Evolutionary conservation across 2,888 invertebrate species (phyloP).

Genomic region (Scaptomyza polygonia): DNA sequence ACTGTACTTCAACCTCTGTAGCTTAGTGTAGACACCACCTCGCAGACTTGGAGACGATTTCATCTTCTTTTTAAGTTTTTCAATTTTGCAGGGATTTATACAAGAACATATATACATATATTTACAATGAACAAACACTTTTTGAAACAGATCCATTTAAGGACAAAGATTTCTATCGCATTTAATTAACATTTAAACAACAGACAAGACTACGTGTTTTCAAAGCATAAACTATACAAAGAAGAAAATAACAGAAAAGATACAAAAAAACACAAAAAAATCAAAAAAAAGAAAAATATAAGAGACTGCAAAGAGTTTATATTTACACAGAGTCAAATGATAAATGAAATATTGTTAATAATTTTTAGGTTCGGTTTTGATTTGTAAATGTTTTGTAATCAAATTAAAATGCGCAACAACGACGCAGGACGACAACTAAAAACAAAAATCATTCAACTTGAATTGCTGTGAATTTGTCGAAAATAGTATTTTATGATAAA

Average conservation of each 20-base stretch:
- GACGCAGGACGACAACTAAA: not conserved
- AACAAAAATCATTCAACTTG: slow-evolving; percentile 10
- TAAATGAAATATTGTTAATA: slow-evolving; percentile 45
- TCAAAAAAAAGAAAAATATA: slow-evolving; percentile 24
- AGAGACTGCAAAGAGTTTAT: slow-evolving; percentile 70
- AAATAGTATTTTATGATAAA: not conserved
- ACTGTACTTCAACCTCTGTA: slow-evolving; percentile 66
- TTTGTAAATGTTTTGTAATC: slow-evolving; percentile 13
- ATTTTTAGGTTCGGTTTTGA: slow-evolving; percentile 23
- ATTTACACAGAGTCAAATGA: slow-evolving; percentile 37
- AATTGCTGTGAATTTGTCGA: slow-evolving; percentile 11
- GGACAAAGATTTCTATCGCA: slow-evolving; percentile 29
- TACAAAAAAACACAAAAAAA: slow-evolving; percentile 13
- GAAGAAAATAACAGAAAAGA: slow-evolving; percentile 17
- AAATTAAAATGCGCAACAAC: not conserved
- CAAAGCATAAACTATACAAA: slow-evolving; percentile 66
- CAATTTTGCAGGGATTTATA: slow-evolving; percentile 67
- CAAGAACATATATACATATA: slow-evolving; percentile 30
- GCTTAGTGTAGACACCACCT: slow-evolving; percentile 56
- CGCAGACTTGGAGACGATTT: slow-evolving; percentile 57
- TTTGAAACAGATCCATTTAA: slow-evolving; percentile 13
- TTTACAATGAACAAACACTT: slow-evolving; percentile 14
- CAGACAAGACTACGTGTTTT: slow-evolving; percentile 74
- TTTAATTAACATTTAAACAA: slow-evolving; percentile 51
- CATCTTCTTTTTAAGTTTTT: slow-evolving; percentile 43